These are phyloP conservation scores for Cecidostiba fungosa DNA, from an alignment of 2,888 invertebrate species.

Conservation along the genomic window DNA sequence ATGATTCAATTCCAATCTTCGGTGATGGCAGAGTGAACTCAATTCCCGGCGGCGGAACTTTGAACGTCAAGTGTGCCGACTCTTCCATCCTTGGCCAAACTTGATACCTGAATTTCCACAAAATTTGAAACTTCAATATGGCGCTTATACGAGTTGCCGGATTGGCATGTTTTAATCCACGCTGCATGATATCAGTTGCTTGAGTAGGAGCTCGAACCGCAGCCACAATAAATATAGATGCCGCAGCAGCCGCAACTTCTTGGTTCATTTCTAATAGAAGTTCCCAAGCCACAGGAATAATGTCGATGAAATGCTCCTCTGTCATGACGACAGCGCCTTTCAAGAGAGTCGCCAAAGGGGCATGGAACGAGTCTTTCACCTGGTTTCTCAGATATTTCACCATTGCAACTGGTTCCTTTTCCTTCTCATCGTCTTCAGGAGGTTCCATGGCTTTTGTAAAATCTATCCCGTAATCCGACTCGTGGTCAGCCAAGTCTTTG, in stretches of 20 bases:
- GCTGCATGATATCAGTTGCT: slow-evolving; percentile 94
- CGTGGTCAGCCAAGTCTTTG: slow-evolving; percentile 82
- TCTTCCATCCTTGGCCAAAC: slow-evolving; percentile 99
- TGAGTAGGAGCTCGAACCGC: slow-evolving; percentile 96
- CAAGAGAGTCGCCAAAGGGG: slow-evolving; percentile 91
- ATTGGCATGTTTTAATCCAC: slow-evolving; percentile 92
- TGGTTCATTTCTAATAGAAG: slow-evolving; percentile 95
- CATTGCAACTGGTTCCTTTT: slow-evolving; percentile 85
- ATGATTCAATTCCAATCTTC: slow-evolving; percentile 97
- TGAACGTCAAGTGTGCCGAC: slow-evolving; percentile 96
- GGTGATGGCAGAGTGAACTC: slow-evolving; percentile 99
- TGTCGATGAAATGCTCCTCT: slow-evolving; percentile 93
- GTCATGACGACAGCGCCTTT: slow-evolving; percentile 95
- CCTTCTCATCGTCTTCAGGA: slow-evolving; percentile 80
- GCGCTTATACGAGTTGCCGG: slow-evolving; percentile 91
- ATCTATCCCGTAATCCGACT: slow-evolving; percentile 78
- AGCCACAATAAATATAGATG: slow-evolving; percentile 94
- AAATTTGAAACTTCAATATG: slow-evolving; percentile 92
- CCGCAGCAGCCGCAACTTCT: slow-evolving; percentile 91
- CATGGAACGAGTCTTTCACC: slow-evolving; percentile 95
- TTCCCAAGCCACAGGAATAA: slow-evolving; percentile 97
- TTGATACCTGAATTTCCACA: slow-evolving; percentile 98
- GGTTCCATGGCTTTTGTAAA: slow-evolving; percentile 71
- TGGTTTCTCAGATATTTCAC: slow-evolving; percentile 90
- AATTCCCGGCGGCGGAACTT: slow-evolving; percentile 99